Evolutionary conservation across 2,113 vertebrate genomes (phyloP), one percentile per base, ranked within the genome.

Genomic region (Natator depressus): DNA sequence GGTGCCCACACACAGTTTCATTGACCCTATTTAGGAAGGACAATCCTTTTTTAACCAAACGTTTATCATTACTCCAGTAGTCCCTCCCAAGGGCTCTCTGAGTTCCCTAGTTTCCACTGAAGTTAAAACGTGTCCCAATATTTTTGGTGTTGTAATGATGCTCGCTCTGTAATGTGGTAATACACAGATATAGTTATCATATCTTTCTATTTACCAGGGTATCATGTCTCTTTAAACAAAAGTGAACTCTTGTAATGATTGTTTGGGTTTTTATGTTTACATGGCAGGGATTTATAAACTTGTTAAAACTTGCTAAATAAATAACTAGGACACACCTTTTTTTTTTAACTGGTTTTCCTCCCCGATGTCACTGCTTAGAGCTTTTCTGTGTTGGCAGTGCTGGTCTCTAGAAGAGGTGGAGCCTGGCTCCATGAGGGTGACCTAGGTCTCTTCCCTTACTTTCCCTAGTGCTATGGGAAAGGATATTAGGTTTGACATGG

Each of bases 311-410:
- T 69, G 12, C 35, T 69, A 69, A 69, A 65, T 65, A 65, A 65
- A n/a, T 69, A n/a, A 69, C 14, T 69, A 19, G 31, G 35, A 69
- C 4, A n/a, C 31, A 19, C 3, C 35, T 69, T 69, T 69, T 65
- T 65, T 25, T 35, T 53, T 22, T 4, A 69, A n/a, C 35, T n/a
- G 1, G 10, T 84, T 86, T 91, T 19, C 6, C 35, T 81, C 13
- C 69, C 11, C 38, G 78, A 50, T 22, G 6, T 20, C 20, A 51
- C 29, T 90, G 81, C n/a, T 76, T 93, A 50, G 50, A 42, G 85
- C 54, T 88, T 91, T 91, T 88, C 78, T 86, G 24, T 80, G 51
- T 54, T 57, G n/a, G 5, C 27, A 89, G 50, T 50, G 69, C 29
- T 86, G 81, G 38, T 50, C 12, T 46, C 84, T 20, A 80, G 89